Evolutionary conservation across 1,140 invertebrate genomes (phyloP).

Genomic region (Drosophila miranda): DNA sequence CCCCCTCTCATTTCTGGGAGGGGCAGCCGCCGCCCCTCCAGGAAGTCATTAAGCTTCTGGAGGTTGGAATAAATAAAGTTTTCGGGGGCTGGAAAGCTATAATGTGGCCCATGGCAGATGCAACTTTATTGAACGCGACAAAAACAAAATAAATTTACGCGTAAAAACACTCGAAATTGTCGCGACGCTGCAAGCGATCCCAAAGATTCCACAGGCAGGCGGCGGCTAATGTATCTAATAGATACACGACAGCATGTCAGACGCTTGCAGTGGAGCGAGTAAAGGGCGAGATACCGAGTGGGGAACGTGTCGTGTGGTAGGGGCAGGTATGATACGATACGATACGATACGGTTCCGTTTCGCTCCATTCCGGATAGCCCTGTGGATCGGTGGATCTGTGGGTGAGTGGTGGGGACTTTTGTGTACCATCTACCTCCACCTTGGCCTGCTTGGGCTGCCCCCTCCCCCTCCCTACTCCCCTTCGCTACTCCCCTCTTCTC

Average conservation of each 20-base stretch:
- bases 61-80: constrained; percentile 72
- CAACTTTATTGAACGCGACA: constrained; percentile 71
- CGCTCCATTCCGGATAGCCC: too few relatives aligned
- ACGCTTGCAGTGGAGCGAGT: constrained; percentile 50
- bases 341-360: too few relatives aligned
- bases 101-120: constrained; percentile 46
- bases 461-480: too few relatives aligned
- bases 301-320: not conserved
- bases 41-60: constrained; percentile 75
- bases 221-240: constrained; percentile 79
- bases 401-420: too few relatives aligned
- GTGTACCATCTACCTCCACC: too few relatives aligned
- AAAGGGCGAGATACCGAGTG: not conserved
- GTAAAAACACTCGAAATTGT: constrained; percentile 65
- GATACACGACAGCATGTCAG: constrained; percentile 77
- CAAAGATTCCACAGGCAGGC: constrained; percentile 35
- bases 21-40: constrained; percentile 40
- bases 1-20: constrained; percentile 15
- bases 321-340: not conserved
- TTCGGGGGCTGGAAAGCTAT: constrained; percentile 38
- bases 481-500: constrained; percentile 38
- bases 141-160: constrained; percentile 73
- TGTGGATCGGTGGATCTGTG: too few relatives aligned
- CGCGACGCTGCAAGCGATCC: constrained; percentile 15
- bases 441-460: too few relatives aligned